phyloP scores from a whole-genome alignment of 2,888 invertebrate genomes.

The Tridacna gigas region DNA sequence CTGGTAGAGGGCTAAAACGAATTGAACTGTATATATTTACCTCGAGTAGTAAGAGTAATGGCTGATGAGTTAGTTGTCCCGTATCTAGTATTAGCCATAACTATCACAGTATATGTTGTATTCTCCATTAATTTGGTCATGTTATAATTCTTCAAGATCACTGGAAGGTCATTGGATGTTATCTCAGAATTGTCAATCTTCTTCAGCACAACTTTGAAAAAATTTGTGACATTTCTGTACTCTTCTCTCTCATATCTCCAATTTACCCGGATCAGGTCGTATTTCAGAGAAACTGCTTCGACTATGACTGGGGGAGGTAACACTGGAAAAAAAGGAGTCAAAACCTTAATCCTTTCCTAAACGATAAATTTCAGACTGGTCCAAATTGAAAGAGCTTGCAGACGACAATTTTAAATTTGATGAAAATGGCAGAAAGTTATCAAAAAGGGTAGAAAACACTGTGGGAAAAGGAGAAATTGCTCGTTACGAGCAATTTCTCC shows the following conservation, averaged over 20 bases:
- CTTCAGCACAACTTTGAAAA: conserved; percentile 26
- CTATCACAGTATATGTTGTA: conserved; percentile 39
- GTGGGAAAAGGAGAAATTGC: too few species aligned
- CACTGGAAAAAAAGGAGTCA: conserved; percentile 27
- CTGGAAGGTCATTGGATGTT: conserved; percentile 8
- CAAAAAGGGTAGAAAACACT: too few species aligned
- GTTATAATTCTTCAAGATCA: conserved; percentile 26
- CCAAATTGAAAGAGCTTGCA: not conserved
- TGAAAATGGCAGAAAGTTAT: too few species aligned
- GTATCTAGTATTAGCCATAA: conserved; percentile 42
- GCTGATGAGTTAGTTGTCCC: conserved; percentile 33
- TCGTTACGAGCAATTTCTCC: too few species aligned
- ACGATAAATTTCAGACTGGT: not conserved
- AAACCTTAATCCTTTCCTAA: not conserved
- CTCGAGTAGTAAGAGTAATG: conserved; percentile 36
- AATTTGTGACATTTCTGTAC: conserved; percentile 42
- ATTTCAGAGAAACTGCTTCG: conserved; percentile 7
- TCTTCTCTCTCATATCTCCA: conserved; percentile 47
- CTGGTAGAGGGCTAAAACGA: too few species aligned
- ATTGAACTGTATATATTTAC: conserved; percentile 15
- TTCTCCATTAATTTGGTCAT: conserved; percentile 37
- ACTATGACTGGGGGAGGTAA: conserved; percentile 53
- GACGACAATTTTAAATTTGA: too few species aligned
- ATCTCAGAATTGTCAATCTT: not conserved
- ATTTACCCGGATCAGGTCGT: conserved; percentile 34